Conservation (phyloP, 1,140 invertebrate species). For the Sycophaga agraensis region DNA sequence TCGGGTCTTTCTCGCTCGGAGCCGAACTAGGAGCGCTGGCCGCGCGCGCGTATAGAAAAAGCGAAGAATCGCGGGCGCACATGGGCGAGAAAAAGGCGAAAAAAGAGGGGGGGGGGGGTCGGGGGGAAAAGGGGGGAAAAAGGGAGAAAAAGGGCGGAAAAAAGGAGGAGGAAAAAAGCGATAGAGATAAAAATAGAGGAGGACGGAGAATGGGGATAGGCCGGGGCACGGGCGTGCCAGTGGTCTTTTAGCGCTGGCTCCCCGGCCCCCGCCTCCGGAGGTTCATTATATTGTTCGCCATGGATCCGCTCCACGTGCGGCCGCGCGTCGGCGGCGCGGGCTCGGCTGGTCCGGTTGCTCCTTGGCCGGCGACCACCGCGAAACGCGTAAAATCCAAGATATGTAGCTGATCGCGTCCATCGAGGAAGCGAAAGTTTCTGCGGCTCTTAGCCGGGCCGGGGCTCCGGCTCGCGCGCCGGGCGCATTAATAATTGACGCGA, state of each 20-base stretch:
- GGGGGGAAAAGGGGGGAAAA: no score
- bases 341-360: background rate
- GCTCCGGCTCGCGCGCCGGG: no score
- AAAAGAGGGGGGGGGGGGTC: no score
- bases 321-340: no score
- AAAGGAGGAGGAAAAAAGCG: constrained; percentile 34
- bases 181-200: constrained; percentile 32
- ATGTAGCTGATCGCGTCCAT: constrained; percentile 40
- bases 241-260: constrained; percentile 36
- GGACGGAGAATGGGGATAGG: no score
- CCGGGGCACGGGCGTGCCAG: constrained; percentile 44
- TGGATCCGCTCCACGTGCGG: constrained; percentile 41
- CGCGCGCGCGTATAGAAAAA: constrained; percentile 36
- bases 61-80: constrained; percentile 43
- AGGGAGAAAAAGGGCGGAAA: constrained; percentile 36
- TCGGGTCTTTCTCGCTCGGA: no score
- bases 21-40: constrained; percentile 23
- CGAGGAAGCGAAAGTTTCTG: constrained; percentile 18
- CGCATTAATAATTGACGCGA: constrained; percentile 41
- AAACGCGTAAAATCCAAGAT: constrained; percentile 47
- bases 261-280: constrained; percentile 25
- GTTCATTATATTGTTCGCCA: constrained; percentile 39
- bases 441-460: no score
- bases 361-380: constrained; percentile 31
- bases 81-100: no score